Evolutionary conservation across 2,113 vertebrate species (phyloP), one percentile per base, ranked within the genome.

Genomic region (Stictonetta naevosa): DNA sequence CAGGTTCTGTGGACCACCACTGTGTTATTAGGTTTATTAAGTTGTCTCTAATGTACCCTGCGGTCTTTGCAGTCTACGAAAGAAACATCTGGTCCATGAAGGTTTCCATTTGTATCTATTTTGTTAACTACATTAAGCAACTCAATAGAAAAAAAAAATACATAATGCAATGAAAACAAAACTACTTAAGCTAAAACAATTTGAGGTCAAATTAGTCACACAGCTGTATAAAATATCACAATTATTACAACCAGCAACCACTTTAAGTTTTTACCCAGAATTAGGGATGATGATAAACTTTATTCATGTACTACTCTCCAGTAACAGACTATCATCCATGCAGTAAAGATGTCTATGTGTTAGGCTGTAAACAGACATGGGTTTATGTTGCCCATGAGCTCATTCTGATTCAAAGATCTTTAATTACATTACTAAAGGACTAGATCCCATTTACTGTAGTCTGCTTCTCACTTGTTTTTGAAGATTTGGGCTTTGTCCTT

Each of bases 21-120:
- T 91, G 93, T 62, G 91, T 94, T 97, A 88, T 88, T 94, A 92
- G 44, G 31, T 67, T 92, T 87, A 76, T 95, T 95, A 96, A 89
- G 40, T 80, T 90, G 48, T 85, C 59, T 92, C 14, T 76, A 80
- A 90, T 62, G 91, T 76, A 87, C 19, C 58, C 91, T 76, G 67
- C 8, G 26, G 94, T 53, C 71, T 80, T 85, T 85, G 71, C 48
- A 85, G 40, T 77, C 94, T 85, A 80, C 25, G 82, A 92, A 92
- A 76, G 56, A 85, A 96, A 95, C 74, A 94, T 95, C 81, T 96
- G 95, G 78, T 80, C 48, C 25, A 26, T 66, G 66, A 89, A 90
- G 48, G 48, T 83, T 97, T 89, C 78, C 89, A 91, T 87, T 97
- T 80, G 21, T 87, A 85, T 87, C 62, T 92, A 36, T 87, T 91